Base-by-base conservation (phyloP, 1,140 invertebrate species). In the Drosophila arawakana region DNA sequence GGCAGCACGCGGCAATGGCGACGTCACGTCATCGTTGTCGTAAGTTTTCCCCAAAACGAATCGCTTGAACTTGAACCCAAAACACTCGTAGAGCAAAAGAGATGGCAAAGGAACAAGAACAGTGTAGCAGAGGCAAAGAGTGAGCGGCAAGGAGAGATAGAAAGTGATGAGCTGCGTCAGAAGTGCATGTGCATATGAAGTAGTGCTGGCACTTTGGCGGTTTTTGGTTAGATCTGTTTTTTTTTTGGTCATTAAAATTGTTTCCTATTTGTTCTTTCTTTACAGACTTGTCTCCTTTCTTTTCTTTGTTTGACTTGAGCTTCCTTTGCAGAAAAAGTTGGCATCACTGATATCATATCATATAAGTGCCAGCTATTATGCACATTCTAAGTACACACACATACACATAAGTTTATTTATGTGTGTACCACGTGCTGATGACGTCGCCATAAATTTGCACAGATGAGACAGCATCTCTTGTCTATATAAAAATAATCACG, bases 371-470 rank as follows among this genome's bases (percentile, higher is more conserved):
- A 10, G 18, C 21, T 35, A 54, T 54, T 9, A 35, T 47, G 18
- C 34, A 55, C 47, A 57, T 55, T 62, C 15, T 37, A 37, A 3
- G 5, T 47, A 65, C 43, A 41, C 13, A 57, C 3, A 43, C 41
- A 30, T 46, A 8, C 8, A 46, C 13, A 46, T 46, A 18, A 8
- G 10, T 46, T 15, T 11, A 47, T 62, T 41, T 49, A 21, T 63
- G 34, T 58, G 62, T 74, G 43, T 60, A 54, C 63, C 83, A 88
- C 83, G 83, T 86, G 80, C 80, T 75, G 43, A 73, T 88, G 83
- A 88, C 80, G 84, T 78, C 54, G 68, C 65, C 55, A n/a, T 25
- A 30, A 54, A 57, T 21, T 15, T 18, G 44, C 47, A 46, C 8
- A 11, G 54, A 67, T 67, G 63, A 70, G 70, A 62, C 66, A 72